phyloP scores from a whole-genome alignment of 2,888 invertebrate genomes.

The Agriopis leucophaearia region DNA sequence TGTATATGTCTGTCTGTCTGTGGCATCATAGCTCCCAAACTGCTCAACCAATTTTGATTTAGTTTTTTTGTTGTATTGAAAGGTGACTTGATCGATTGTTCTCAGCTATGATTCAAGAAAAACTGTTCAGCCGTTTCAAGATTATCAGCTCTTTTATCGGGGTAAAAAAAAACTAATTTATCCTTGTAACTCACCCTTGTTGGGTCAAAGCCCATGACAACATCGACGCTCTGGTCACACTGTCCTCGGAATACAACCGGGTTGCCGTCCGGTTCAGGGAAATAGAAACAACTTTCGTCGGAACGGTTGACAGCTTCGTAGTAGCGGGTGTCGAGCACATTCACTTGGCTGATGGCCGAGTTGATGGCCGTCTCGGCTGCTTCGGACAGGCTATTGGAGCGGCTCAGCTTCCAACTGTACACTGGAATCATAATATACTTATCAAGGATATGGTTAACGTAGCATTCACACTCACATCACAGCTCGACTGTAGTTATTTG shows the following conservation, averaged over 20 bases:
- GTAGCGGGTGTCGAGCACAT: conserved; percentile 62
- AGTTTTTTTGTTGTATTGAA: too few relatives aligned
- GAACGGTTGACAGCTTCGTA: conserved; percentile 58
- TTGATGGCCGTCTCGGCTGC: conserved; percentile 56
- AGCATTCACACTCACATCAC: too few relatives aligned
- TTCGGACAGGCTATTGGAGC: conserved; percentile 52
- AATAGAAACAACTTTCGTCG: conserved; percentile 65
- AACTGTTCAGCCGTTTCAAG: too few relatives aligned
- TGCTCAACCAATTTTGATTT: too few relatives aligned
- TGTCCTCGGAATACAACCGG: conserved; percentile 65
- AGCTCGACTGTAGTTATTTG: too few relatives aligned
- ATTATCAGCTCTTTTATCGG: too few relatives aligned
- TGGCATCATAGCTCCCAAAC: too few relatives aligned
- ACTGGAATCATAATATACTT: conserved; percentile 59
- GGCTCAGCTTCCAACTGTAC: conserved; percentile 74
- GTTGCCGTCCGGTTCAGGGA: conserved; percentile 53
- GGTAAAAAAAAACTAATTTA: too few relatives aligned
- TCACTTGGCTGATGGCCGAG: conserved; percentile 48
- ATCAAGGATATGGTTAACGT: too few relatives aligned
- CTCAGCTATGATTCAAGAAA: too few relatives aligned
- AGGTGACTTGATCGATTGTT: too few relatives aligned
- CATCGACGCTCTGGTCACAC: conserved; percentile 61
- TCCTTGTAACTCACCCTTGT: conserved; percentile 58
- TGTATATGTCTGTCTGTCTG: too few relatives aligned
- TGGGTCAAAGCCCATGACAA: conserved; percentile 60